Base-by-base conservation (phyloP, 2,113 vertebrate genomes). In the Cavia aperea region DNA sequence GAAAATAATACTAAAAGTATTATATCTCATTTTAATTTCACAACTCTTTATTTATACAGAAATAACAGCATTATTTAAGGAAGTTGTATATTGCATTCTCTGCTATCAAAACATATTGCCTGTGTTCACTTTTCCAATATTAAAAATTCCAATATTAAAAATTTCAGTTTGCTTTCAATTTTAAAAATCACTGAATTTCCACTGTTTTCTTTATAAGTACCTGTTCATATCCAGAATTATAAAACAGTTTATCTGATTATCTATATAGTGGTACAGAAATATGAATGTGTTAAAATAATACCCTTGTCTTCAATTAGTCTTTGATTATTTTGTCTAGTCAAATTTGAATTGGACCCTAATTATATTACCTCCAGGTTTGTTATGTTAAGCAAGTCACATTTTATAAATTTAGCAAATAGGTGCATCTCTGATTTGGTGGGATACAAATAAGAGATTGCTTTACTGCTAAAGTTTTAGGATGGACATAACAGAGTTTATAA, bases 271-370 rank as follows among this genome's bases (percentile, higher is more conserved):
- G 5, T 81, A 36, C 14, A 93, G 36, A 92, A 89, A 46, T 87
- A 79, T 7, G 5, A 93, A 68, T 16, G 46, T 86, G 16, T 86
- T 93, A 83, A 92, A 94, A 85, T 70, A 86, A 23, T 54, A 54
- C 2, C 1, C 39, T n/a, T 60, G 65, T 16, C 10, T 92, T 77
- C 43, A 11, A 14, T 72, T 60, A 56, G 21, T 77, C 39, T 65
- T 65, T 39, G 56, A 65, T 83, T 54, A 81, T 21, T 91, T 21
- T 66, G 23, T 85, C 84, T 56, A 49, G 26, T 43, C 54, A 36
- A 79, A 62, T 81, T 68, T 90, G 58, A 88, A 46, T 36, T 82
- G 58, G 46, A 13, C 78, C 78, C 54, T 79, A 85, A 49, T n/a
- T 66, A 7, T 11, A 51, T 49, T 62, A 66, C 49, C 7, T 36